Evolutionary conservation across 2,113 vertebrate species (phyloP).

Genomic region (Microcebus ravelobensis): DNA sequence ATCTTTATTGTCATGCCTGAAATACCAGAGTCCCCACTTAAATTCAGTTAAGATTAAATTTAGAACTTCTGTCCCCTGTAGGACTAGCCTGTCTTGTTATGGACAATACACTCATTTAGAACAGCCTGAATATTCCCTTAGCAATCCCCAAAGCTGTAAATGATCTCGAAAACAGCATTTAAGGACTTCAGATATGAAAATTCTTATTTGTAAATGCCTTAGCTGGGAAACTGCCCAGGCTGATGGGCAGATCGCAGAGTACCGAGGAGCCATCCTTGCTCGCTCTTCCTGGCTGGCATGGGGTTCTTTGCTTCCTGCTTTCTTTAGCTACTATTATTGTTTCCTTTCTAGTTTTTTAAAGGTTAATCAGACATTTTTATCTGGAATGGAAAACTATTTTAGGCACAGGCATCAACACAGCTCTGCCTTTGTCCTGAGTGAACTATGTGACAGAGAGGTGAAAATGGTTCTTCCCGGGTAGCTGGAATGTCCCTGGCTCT

Average conservation of each 20-base stretch:
- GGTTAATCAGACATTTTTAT: slow-evolving; percentile 6
- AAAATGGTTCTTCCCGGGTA: background rate
- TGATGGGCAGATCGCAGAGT: accelerated
- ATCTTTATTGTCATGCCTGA: background rate
- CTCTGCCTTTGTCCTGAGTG: background rate
- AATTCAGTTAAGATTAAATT: background rate
- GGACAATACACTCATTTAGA: accelerated
- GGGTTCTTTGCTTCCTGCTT: background rate
- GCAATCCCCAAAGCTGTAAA: background rate
- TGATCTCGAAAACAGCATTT: too few relatives aligned
- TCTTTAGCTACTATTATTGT: background rate
- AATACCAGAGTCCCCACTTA: too few relatives aligned
- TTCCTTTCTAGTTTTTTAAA: background rate
- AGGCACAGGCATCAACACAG: background rate
- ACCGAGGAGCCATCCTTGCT: accelerated
- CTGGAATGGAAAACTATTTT: background rate
- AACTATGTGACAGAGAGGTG: background rate
- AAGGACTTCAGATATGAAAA: background rate
- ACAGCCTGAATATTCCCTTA: background rate
- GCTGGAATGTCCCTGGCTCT: background rate
- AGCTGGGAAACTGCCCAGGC: accelerated
- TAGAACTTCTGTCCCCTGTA: background rate
- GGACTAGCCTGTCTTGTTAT: accelerated
- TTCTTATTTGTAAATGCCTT: background rate
- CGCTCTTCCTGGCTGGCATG: background rate